Conservation (phyloP, 53 echinoderm and acorn worm species). For the Stichopus horrens region DNA sequence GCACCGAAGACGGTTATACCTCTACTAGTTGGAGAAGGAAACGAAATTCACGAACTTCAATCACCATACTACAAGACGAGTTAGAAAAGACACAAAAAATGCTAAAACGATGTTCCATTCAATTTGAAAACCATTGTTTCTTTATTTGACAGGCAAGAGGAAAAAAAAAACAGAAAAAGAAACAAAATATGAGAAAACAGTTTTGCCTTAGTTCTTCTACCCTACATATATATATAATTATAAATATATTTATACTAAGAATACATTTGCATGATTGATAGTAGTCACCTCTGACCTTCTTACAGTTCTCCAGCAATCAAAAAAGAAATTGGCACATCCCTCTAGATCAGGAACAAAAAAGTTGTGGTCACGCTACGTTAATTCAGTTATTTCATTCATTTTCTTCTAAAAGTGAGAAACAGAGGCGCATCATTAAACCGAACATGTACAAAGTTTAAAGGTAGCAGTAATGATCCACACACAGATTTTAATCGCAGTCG, state of each 20-base stretch:
- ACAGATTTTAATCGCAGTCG: no score
- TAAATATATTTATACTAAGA: conserved; percentile 51
- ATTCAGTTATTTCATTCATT: conserved; percentile 20
- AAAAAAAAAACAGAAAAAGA: not conserved
- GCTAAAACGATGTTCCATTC: not conserved
- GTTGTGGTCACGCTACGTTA: not conserved
- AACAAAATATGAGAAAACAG: conserved; percentile 34
- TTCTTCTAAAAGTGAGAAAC: conserved; percentile 6
- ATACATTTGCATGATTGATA: conserved; percentile 50
- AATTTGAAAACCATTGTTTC: conserved; percentile 29
- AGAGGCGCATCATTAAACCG: conserved; percentile 29
- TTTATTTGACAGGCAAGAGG: conserved; percentile 45
- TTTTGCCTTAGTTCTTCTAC: conserved; percentile 45
- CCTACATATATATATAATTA: conserved; percentile 49
- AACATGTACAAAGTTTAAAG: conserved; percentile 8
- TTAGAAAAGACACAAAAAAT: no score
- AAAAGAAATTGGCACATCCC: conserved; percentile 36
- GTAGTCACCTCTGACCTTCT: conserved; percentile 42
- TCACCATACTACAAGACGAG: no score
- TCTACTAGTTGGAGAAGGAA: no score
- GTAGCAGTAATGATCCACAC: not conserved
- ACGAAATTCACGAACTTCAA: no score
- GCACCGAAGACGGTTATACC: no score
- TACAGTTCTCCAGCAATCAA: not conserved
- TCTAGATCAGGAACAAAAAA: conserved; percentile 2